Percentiles rank a stretch among this genome's conserved stretches.
Evolutionary conservation across 1,140 invertebrate species (phyloP).

Genomic region (Drosophila kepulauana): DNA sequence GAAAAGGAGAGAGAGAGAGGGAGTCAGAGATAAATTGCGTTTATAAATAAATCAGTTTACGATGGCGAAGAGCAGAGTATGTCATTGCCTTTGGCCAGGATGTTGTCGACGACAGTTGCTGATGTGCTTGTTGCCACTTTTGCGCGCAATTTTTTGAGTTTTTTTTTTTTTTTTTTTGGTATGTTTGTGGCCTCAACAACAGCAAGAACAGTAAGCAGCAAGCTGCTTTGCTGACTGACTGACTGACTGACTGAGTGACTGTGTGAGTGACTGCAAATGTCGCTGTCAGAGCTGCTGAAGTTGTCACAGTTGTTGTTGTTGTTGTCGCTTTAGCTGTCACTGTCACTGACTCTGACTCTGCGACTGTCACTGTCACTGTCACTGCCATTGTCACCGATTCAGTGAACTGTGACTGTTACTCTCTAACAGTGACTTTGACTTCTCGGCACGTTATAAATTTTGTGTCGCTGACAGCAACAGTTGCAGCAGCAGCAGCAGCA

Average conservation of each 20-base stretch:
- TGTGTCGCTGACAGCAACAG: slow-evolving; percentile 28
- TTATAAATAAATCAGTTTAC: slow-evolving; percentile 80
- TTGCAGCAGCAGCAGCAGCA: slow-evolving; percentile 1
- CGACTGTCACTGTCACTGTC: slow-evolving; percentile 22
- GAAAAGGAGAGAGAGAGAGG: not conserved
- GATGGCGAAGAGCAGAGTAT: slow-evolving; percentile 9
- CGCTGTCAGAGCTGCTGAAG: slow-evolving; percentile 25
- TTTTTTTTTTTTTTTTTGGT: too few species aligned
- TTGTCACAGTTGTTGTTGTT: slow-evolving; percentile 24
- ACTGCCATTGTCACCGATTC: slow-evolving; percentile 20
- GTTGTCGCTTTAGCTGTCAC: slow-evolving; percentile 46
- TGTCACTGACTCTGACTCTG: slow-evolving; percentile 2
- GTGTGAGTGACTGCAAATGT: slow-evolving; percentile 50
- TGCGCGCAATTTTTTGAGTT: slow-evolving; percentile 19
- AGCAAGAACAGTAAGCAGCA: not conserved
- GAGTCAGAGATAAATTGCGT: slow-evolving; percentile 74
- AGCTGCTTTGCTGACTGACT: slow-evolving; percentile 27
- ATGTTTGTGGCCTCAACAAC: not conserved
- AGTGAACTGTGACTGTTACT: slow-evolving; percentile 38
- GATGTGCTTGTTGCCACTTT: slow-evolving; percentile 40
- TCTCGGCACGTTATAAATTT: slow-evolving; percentile 37
- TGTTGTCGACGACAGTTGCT: slow-evolving; percentile 64
- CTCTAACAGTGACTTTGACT: slow-evolving; percentile 18
- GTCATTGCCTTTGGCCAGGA: slow-evolving; percentile 55
- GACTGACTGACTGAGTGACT: slow-evolving; percentile 35